Percentiles rank a stretch among this genome's conserved stretches.
These are phyloP conservation scores for Amblyteles armatorius DNA, from an alignment of 2,888 invertebrate species.

Conservation along the genomic window DNA sequence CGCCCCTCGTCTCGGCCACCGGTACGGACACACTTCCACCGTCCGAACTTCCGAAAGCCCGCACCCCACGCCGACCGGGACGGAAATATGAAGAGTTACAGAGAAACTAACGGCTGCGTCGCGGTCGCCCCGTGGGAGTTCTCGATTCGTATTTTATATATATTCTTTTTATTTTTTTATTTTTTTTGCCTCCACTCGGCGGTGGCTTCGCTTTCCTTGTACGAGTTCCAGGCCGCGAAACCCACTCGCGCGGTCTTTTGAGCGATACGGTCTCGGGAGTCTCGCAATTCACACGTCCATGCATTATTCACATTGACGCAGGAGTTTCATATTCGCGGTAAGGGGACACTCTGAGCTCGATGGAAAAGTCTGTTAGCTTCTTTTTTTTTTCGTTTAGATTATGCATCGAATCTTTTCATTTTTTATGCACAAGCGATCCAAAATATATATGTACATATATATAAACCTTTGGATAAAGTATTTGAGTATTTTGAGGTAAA, in stretches of 20 bases:
- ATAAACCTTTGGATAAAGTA: neutral
- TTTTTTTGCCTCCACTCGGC: constrained; percentile 12
- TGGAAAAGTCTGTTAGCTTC: neutral
- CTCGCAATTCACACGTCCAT: constrained; percentile 9
- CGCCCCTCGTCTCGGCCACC: neutral
- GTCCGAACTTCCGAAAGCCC: constrained; percentile 13
- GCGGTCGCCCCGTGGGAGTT: constrained; percentile 7
- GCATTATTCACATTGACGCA: neutral
- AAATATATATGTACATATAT: neutral
- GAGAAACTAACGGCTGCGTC: constrained; percentile 18
- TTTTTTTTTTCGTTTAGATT: neutral
- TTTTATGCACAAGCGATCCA: neutral
- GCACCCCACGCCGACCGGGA: neutral
- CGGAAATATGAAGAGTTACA: constrained; percentile 11
- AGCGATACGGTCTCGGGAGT: constrained; percentile 43
- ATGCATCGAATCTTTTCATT: neutral
- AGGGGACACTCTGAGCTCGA: constrained; percentile 5
- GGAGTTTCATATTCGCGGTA: constrained; percentile 8
- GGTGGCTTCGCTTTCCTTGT: constrained; percentile 61
- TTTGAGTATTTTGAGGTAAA: neutral
- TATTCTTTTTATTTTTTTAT: neutral
- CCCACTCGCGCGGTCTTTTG: constrained; percentile 11
- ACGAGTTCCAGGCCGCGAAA: constrained; percentile 57
- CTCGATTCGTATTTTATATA: constrained; percentile 13
- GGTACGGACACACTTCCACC: neutral